These are phyloP conservation scores for Empidonax alnorum DNA, from an alignment of 2,113 vertebrate species.

Conservation along the genomic window DNA sequence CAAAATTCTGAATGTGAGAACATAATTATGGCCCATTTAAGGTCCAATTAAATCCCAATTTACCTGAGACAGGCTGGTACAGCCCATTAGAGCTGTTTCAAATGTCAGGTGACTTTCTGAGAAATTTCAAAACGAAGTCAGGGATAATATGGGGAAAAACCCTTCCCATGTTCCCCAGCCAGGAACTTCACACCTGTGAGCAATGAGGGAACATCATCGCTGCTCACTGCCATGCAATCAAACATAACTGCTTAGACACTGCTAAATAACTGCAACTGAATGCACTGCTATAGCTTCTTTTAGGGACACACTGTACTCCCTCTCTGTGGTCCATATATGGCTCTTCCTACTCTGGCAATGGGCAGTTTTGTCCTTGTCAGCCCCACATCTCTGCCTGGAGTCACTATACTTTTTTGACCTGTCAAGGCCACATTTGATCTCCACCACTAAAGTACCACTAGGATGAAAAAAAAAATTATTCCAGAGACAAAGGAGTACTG, in stretches of 20 bases:
- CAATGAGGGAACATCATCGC: background rate
- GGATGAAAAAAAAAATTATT: background rate
- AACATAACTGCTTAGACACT: background rate
- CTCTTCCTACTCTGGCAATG: background rate
- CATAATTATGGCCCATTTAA: background rate
- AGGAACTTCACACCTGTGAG: background rate
- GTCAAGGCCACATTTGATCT: rapidly evolving
- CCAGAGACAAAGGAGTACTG: background rate
- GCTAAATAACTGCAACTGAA: background rate
- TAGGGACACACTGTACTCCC: rapidly evolving
- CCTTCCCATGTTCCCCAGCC: background rate
- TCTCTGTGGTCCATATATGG: background rate
- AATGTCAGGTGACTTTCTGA: background rate
- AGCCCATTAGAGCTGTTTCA: background rate
- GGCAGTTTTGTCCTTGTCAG: background rate
- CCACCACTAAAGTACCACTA: background rate
- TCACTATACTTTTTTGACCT: background rate
- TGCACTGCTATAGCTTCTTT: background rate
- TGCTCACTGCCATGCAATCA: rapidly evolving
- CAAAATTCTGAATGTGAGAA: background rate
- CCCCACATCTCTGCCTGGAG: background rate
- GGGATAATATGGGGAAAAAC: background rate
- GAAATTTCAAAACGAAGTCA: background rate
- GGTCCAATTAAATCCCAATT: background rate
- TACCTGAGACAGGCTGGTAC: background rate